Evolutionary conservation across 2,888 invertebrate species (phyloP).

Genomic region (Phortica okadai): DNA sequence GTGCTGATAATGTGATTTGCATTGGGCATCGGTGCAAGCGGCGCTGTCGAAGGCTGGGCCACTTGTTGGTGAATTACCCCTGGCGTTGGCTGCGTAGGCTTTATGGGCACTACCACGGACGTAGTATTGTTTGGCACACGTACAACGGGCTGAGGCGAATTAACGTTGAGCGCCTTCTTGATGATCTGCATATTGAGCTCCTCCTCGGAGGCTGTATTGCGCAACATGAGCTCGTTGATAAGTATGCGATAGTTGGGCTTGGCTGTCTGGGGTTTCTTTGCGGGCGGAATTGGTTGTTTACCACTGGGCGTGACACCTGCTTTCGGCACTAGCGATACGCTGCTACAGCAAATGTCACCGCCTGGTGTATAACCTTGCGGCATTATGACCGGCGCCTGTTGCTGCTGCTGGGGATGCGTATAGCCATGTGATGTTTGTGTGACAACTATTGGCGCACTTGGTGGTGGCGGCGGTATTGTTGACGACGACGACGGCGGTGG

Average conservation of each 20-base stretch:
- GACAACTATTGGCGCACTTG: constrained; percentile 35
- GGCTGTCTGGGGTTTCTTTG: constrained; percentile 53
- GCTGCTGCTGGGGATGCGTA: constrained; percentile 41
- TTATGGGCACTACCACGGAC: neutral
- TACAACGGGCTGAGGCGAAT: constrained; percentile 43
- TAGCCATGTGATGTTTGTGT: constrained; percentile 5
- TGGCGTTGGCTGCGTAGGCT: constrained; percentile 23
- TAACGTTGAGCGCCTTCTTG: constrained; percentile 73
- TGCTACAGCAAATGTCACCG: constrained; percentile 20
- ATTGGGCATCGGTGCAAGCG: neutral
- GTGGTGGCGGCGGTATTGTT: constrained; percentile 32
- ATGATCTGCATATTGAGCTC: constrained; percentile 75
- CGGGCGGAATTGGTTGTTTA: neutral
- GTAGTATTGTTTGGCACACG: neutral
- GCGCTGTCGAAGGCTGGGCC: constrained; percentile 26
- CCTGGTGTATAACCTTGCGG: constrained; percentile 25
- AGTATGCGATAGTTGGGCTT: constrained; percentile 74
- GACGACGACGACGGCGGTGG: constrained; percentile 42
- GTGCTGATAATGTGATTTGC: constrained; percentile 16
- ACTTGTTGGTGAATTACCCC: constrained; percentile 17
- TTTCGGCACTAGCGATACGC: constrained; percentile 23
- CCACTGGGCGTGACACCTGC: neutral
- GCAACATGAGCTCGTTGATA: constrained; percentile 71
- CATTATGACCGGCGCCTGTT: constrained; percentile 1
- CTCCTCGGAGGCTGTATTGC: constrained; percentile 72